Base-by-base conservation (phyloP, 2,888 invertebrate genomes). In the Anoncus sp. region DNA sequence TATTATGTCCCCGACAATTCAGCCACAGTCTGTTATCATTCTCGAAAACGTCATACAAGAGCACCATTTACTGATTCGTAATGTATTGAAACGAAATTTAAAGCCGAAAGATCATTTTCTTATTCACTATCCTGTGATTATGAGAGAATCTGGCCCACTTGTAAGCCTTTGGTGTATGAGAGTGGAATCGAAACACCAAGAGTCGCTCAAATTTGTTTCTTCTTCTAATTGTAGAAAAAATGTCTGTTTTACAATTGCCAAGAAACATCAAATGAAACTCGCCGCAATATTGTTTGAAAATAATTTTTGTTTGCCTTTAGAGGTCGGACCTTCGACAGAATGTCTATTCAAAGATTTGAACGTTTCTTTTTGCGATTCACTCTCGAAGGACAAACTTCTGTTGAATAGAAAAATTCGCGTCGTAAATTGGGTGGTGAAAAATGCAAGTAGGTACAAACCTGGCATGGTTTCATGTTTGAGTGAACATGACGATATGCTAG, bases 31-130 rank as follows among this genome's bases (percentile, higher is more conserved):
- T 49, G 31, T 45, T 49, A 14, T 20, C 14, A 38, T 65, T 47
- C 31, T 65, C n/a, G 16, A 22, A 43, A 20, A 45, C n/a, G 47
- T 65, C 14, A 47, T 65, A 49, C 43, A 49, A 65, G 65, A 65
- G 47, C 65, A 65, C 47, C 43, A 65, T 22, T 24, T 18, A n/a
- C 31, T 65, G 27, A 16, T 22, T 47, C 22, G 10, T 47, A 45
- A 45, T 22, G 45, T 65, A 10, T 65, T 65, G 18, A 65, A 65
- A 20, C 22, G 31, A 43, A 24, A 20, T 12, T 49, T 65, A 24
- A 38, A 43, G 31, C 43, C 65, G 16, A 65, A 65, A 43, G 65
- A 65, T 49, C 65, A 65, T 27, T 47, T 45, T 22, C 27, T 65
- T 10, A 43, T 49, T n/a, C 65, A 65, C 27, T 43, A 65, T 27